phyloP scores from a whole-genome alignment of 2,797 vertebrate genomes.

The Xiphophorus birchmanni region DNA sequence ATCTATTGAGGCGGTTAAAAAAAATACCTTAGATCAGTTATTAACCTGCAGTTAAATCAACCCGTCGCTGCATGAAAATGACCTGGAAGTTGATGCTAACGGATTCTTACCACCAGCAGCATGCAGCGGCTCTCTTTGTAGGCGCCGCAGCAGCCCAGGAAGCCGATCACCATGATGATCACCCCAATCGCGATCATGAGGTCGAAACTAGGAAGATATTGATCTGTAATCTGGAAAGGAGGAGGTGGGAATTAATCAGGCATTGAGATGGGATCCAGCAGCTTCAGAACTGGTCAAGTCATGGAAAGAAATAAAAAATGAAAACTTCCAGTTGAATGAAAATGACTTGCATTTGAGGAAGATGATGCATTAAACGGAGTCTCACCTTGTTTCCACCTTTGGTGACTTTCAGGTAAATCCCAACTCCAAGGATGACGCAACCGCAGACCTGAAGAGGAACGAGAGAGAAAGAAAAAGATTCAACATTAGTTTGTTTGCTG shows the following conservation, averaged over 20 bases:
- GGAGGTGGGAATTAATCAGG: too few species aligned
- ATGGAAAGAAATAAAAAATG: not conserved
- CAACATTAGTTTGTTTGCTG: not conserved
- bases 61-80: not conserved
- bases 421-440: slow-evolving; percentile 69
- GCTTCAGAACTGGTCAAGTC: not conserved
- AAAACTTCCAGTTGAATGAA: not conserved
- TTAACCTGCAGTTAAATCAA: not conserved
- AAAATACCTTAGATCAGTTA: not conserved
- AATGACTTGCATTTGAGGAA: not conserved
- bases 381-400: slow-evolving; percentile 57
- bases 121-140: slow-evolving; percentile 86
- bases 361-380: not conserved
- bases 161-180: slow-evolving; percentile 89
- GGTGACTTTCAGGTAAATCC: slow-evolving; percentile 76
- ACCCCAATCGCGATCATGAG: slow-evolving; percentile 85
- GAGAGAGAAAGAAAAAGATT: rapidly evolving
- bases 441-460: slow-evolving; percentile 66
- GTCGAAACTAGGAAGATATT: slow-evolving; percentile 55
- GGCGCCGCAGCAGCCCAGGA: slow-evolving; percentile 91
- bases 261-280: not conserved
- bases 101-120: slow-evolving; percentile 82
- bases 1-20: not conserved
- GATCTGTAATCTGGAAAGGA: slow-evolving; percentile 45
- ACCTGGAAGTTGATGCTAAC: not conserved